phyloP scores from a whole-genome alignment of 2,888 invertebrate genomes.

The Nymphalis polychloros region DNA sequence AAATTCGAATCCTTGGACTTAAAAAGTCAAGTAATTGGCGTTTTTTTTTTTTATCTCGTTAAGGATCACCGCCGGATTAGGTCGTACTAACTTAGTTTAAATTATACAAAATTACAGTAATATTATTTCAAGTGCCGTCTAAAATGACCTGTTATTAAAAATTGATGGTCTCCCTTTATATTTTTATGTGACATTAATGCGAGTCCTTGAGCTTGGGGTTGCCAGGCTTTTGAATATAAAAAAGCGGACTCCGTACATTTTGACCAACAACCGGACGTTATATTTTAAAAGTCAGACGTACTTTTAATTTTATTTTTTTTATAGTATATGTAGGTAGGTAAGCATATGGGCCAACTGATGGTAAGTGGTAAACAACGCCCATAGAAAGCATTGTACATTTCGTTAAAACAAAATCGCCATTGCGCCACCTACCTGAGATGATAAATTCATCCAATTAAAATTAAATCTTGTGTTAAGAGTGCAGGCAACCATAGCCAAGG shows the following conservation, averaged over 20 bases:
- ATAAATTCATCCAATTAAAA: too few relatives aligned
- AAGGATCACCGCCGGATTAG: slow-evolving; percentile 9
- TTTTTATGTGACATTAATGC: slow-evolving; percentile 26
- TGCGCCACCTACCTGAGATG: too few relatives aligned
- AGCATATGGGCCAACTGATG: too few relatives aligned
- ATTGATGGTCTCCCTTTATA: slow-evolving; percentile 24
- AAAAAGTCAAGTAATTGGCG: slow-evolving; percentile 5
- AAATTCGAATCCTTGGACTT: neutral
- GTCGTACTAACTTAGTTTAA: slow-evolving; percentile 18
- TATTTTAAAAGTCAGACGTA: too few relatives aligned
- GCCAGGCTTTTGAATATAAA: neutral
- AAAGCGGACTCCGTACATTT: neutral
- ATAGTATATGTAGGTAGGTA: too few relatives aligned
- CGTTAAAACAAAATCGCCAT: too few relatives aligned
- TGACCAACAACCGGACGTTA: neutral
- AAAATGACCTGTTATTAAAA: slow-evolving; percentile 26
- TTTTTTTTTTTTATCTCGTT: neutral
- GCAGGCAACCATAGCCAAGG: too few relatives aligned
- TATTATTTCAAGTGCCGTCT: slow-evolving; percentile 14
- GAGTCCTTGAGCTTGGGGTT: slow-evolving; percentile 12
- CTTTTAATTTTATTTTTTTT: too few relatives aligned
- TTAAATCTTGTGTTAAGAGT: too few relatives aligned
- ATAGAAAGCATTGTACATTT: too few relatives aligned
- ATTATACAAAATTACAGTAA: slow-evolving; percentile 26
- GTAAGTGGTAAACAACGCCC: too few relatives aligned